Conservation (phyloP, 2,888 invertebrate species). For the Dryobota labecula region DNA sequence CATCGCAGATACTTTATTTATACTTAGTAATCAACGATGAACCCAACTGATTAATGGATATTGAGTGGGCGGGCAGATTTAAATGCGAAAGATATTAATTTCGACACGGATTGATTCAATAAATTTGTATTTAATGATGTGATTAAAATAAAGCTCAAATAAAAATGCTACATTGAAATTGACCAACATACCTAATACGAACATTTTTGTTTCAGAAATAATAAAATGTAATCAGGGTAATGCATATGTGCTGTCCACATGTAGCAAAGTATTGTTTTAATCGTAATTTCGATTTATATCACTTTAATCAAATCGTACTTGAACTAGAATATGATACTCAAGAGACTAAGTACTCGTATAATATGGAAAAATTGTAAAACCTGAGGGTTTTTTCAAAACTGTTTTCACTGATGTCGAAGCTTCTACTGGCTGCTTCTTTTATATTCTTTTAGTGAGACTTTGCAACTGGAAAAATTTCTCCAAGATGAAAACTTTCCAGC, state of each 20-base stretch:
- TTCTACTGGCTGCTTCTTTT: constrained; percentile 13
- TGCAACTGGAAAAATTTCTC: constrained; percentile 18
- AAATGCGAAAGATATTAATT: constrained; percentile 42
- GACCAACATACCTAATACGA: neutral
- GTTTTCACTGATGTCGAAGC: constrained; percentile 1
- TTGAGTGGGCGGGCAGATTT: constrained; percentile 32
- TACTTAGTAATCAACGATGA: constrained; percentile 29
- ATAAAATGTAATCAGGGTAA: neutral
- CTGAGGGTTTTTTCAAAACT: constrained; percentile 1
- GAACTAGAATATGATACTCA: neutral
- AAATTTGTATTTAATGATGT: constrained; percentile 26
- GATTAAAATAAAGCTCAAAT: constrained; percentile 31
- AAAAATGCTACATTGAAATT: constrained; percentile 2
- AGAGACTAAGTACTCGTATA: constrained; percentile 1
- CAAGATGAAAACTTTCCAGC: constrained; percentile 27
- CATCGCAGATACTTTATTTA: constrained; percentile 29
- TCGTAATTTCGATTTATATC: constrained; percentile 10
- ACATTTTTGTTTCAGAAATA: constrained; percentile 5
- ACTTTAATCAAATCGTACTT: constrained; percentile 16
- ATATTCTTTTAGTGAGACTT: constrained; percentile 33
- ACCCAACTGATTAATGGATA: constrained; percentile 39
- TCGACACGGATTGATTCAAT: constrained; percentile 29
- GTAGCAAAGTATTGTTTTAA: constrained; percentile 2
- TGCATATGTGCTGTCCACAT: constrained; percentile 5
- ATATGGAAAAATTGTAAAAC: constrained; percentile 6